A percentile compares a stretch with the other conserved stretches of the same genome.
phyloP scores from a whole-genome alignment of 2,113 vertebrate genomes.

The Neomonachus schauinslandi region DNA sequence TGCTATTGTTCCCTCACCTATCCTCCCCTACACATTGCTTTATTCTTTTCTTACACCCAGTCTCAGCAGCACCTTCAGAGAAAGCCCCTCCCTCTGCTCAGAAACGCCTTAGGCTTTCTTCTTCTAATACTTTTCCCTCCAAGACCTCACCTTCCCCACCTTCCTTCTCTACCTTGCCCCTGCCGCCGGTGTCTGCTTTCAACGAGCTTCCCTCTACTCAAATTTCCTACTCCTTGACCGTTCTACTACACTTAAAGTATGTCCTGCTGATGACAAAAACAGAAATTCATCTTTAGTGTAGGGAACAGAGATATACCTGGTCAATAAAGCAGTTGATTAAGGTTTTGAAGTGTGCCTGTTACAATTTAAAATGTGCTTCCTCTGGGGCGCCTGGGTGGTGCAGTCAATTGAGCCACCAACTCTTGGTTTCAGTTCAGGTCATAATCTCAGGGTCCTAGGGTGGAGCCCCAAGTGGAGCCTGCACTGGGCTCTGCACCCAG shows the following conservation, averaged over 20 bases:
- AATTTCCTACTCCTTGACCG: background rate
- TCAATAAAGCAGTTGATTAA: background rate
- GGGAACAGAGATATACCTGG: background rate
- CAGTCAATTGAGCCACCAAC: too few relatives aligned
- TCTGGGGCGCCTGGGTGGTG: too few relatives aligned
- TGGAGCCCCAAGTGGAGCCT: background rate
- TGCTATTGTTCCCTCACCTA: background rate
- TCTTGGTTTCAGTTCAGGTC: background rate
- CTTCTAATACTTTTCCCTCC: background rate
- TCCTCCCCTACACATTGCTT: background rate
- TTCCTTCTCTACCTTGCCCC: background rate
- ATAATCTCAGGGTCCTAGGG: background rate
- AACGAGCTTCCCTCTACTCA: background rate
- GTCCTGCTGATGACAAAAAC: background rate
- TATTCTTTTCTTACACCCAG: background rate
- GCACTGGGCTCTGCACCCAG: background rate
- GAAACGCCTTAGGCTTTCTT: background rate
- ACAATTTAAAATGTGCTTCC: background rate
- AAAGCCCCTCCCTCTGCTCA: background rate
- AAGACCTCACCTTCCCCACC: background rate
- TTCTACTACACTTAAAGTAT: background rate
- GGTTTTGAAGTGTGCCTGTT: background rate
- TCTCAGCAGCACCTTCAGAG: background rate
- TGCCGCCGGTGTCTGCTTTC: background rate
- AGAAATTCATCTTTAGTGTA: background rate